Evolutionary conservation across 37 sponge, comb jelly and placozoan genomes (phyloP), one percentile per base, ranked within the genome.

Genomic region (Theonella swinhoei): DNA sequence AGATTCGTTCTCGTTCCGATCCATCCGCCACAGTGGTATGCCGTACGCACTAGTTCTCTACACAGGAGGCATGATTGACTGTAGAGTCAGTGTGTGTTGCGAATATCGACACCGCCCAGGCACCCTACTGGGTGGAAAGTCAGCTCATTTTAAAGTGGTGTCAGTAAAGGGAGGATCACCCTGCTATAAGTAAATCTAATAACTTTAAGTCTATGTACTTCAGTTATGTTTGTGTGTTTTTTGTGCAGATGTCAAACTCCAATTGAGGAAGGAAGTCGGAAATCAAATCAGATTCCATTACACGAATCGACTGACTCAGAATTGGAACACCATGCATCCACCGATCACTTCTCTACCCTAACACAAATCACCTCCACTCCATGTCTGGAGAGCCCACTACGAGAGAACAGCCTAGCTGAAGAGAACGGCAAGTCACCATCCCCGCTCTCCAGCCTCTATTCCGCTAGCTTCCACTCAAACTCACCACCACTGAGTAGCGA

Each of bases 1-100:
- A 89, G 89, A 89, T 4, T 17, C 20, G 1, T 96, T 98, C 78
- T 79, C 68, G 17, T 88, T 98, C 67, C 75, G 70, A 22, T 94
- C 94, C 39, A 78, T 75, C 31, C 77, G 98, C 34, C 95, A 95
- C 70, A 34, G 76, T 62, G 94, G 88, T n/a, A 82, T 90, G 73
- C 96, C 96, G 0, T 96, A 92, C 69, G 98, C 96, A 0, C 43
- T 98, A 29, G 88, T 92, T 34, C 59, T 98, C 86, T 98, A 96
- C 40, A 61, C 91, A 63, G 86, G 88, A 62, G 92, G 96, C 17
- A 74, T 98, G 83, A 87, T 95, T 28, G 92, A 98, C 78, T 82
- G 80, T 5, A 77, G 98, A 19, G 33, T 98, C 75, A 95, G 98
- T 35, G 64, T 92, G 34, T 98, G 98, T 78, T 98, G 98, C 47